Evolutionary conservation across 2,888 invertebrate genomes (phyloP).

Genomic region (Steromphala cineraria): DNA sequence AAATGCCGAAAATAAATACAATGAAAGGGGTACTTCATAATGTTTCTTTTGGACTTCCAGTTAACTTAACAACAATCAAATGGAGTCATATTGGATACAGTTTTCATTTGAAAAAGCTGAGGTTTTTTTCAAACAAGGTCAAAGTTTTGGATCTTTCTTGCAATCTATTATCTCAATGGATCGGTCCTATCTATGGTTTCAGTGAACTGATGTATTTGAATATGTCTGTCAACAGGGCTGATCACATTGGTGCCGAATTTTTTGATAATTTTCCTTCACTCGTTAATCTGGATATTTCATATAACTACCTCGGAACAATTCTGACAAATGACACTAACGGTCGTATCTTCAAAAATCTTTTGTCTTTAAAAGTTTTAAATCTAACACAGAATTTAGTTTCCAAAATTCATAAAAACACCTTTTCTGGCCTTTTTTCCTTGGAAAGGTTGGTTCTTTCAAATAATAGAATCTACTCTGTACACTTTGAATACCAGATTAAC

Average conservation of each 20-base stretch:
- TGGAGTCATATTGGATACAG: no score
- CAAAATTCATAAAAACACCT: not conserved
- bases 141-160: not conserved
- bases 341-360: not conserved
- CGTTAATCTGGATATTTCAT: not conserved
- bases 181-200: slow-evolving; percentile 14
- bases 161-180: slow-evolving; percentile 1
- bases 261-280: slow-evolving; percentile 9
- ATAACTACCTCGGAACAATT: not conserved
- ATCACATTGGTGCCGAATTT: not conserved
- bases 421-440: not conserved
- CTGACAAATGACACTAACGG: not conserved
- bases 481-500: not conserved
- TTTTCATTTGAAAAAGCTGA: no score
- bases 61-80: no score
- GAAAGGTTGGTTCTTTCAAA: not conserved
- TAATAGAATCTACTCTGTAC: not conserved
- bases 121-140: not conserved
- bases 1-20: not conserved
- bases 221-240: not conserved
- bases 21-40: not conserved
- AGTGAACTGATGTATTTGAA: slow-evolving; percentile 17
- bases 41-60: no score
- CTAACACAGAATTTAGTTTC: slow-evolving; percentile 5
- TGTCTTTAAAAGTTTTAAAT: not conserved